phyloP scores from a whole-genome alignment of 2,888 invertebrate species.

The Eumacrocentrus americanus region DNA sequence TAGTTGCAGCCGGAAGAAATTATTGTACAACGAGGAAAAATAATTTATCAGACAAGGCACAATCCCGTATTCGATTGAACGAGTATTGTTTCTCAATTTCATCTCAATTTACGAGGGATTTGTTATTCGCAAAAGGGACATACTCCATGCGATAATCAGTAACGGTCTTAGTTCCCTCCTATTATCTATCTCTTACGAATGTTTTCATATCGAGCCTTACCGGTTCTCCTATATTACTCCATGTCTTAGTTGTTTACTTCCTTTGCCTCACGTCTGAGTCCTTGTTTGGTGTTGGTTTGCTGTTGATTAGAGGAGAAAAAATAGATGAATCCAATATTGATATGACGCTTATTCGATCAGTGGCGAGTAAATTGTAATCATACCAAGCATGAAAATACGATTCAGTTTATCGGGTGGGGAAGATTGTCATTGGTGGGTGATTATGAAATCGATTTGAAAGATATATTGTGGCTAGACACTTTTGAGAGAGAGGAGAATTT shows the following conservation, averaged over 20 bases:
- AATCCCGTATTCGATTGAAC: conserved; percentile 25
- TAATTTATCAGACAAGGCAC: conserved; percentile 26
- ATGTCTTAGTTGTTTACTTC: conserved; percentile 49
- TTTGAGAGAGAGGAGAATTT: too few species aligned
- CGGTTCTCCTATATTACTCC: too few species aligned
- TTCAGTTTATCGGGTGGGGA: too few species aligned
- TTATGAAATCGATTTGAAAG: too few species aligned
- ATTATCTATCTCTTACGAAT: not conserved
- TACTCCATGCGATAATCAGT: conserved; percentile 3
- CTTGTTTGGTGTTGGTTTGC: conserved; percentile 59
- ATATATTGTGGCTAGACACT: too few species aligned
- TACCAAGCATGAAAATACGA: too few species aligned
- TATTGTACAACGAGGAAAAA: conserved; percentile 18
- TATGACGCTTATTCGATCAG: too few species aligned
- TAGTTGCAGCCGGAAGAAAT: conserved; percentile 27
- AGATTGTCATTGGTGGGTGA: too few species aligned
- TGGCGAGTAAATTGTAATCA: too few species aligned
- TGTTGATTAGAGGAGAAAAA: conserved; percentile 36
- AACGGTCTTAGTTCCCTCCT: not conserved
- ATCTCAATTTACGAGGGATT: too few species aligned
- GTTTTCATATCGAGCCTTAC: too few species aligned
- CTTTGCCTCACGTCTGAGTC: conserved; percentile 59
- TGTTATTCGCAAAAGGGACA: too few species aligned
- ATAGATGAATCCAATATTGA: conserved; percentile 23
- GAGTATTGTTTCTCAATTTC: not conserved